Evolutionary conservation across 2,888 invertebrate genomes (phyloP), one percentile per base, ranked within the genome.

Genomic region (Lottia gigantea): DNA sequence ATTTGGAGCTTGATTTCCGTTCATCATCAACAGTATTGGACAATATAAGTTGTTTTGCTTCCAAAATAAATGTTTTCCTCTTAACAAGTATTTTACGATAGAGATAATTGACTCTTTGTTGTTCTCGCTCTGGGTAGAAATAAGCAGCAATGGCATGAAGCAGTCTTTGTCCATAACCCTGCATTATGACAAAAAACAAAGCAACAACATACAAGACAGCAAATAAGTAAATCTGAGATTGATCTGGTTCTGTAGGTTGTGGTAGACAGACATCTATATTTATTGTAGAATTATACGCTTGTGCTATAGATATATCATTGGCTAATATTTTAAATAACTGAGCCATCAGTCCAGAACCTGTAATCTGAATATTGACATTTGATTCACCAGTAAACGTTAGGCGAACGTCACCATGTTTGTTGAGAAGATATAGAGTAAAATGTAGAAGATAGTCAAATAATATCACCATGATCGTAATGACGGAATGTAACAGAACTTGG

Each of bases 101-200:
- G 45, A 68, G 62, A n/a, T 62, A 68, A 45, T 62, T 45, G 46
- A 68, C 62, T 46, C 67, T 46, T 16, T 68, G 62, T 8, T 45
- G 62, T 26, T 68, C 67, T 62, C 62, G 40, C 25, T 62, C 62
- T 8, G 67, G 67, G 46, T 62, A 68, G 62, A 68, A 68, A 25
- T 62, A 68, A 26, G 67, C 67, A 19, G 62, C 62, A 14, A 68
- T 68, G n/a, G 26, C 46, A 23, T 47, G 46, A 16, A 62, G 19
- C 15, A 68, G 46, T 62, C 67, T 61, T 62, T 46, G 15, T 3
- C 67, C 67, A 62, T 68, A 68, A 26, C 62, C 67, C n/a, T 68
- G 62, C 16, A 68, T 40, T 11, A 68, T 46, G 7, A 68, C 67
- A 7, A 62, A 46, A 25, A 62, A 15, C 15, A 62, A 19, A 12